Base-by-base conservation (phyloP, 1,140 invertebrate species). In the Ditylenchus dipsaci region DNA sequence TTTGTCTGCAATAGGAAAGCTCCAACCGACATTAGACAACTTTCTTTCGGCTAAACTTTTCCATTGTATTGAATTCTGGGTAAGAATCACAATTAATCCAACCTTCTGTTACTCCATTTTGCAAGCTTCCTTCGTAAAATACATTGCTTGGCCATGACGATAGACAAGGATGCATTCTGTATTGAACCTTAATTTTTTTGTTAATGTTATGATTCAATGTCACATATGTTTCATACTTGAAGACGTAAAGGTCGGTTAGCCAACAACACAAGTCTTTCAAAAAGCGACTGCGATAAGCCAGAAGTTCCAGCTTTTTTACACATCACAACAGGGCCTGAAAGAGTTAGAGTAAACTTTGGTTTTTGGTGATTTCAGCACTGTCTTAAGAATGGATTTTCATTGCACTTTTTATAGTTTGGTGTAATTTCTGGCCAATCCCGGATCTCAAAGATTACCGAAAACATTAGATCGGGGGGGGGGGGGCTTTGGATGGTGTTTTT, bases 101-200 rank as follows among this genome's bases (percentile, higher is more conserved):
- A 88, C 88, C 87, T 15, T 93, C 91, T 77, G 93, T 94, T 1
- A 99, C 95, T 1, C 95, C 95, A 85, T 99, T 98, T 84, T 98
- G 95, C 27, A 98, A 86, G 0, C 91, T 95, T 0, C 95, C 96
- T 84, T 99, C 96, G 83, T 99, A 99, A 83, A 99, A 99, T 84
- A 98, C 97, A 84, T 99, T 97, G 0, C 94, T 97, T 0, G 96
- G 95, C 83, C 99, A 99, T 53, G 92, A 88, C 0, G 92, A 95
- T 0, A 99, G 86, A 78, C 95, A 92, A 0, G 96, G 96, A 75
- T 87, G 86, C 96, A 99, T 99, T 64, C 96, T 88, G 83, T 99
- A 99, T 83, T 99, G 96, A 1, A 99, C 33, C 33, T 38, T 3
- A 38, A 11, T 38, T 38, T 38, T 38, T 38, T 11, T 38, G 3